These are phyloP conservation scores for Pontoporia blainvillei DNA, from an alignment of 2,113 vertebrate species.

Conservation along the genomic window DNA sequence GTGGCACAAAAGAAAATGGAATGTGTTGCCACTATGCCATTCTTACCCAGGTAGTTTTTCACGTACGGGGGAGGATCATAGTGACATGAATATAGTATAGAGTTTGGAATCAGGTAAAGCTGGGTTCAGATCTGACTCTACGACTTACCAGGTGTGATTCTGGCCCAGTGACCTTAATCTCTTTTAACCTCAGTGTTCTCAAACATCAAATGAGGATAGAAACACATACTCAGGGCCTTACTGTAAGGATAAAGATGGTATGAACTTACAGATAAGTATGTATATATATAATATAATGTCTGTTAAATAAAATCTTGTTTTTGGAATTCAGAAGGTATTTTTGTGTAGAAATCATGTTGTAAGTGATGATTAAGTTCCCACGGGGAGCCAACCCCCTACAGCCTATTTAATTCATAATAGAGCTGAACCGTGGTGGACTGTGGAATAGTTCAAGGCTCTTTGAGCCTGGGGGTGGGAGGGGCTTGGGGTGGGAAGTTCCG, in stretches of 20 bases:
- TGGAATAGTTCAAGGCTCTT: neutral
- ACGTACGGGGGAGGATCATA: neutral
- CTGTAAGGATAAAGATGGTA: neutral
- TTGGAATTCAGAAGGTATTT: neutral
- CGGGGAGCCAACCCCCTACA: neutral
- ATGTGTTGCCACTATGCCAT: neutral
- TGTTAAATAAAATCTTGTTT: neutral
- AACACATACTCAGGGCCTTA: neutral
- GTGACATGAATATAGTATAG: neutral
- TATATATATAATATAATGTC: neutral
- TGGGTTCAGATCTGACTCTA: neutral
- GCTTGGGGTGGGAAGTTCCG: neutral
- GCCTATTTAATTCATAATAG: neutral
- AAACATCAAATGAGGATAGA: neutral
- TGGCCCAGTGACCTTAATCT: neutral
- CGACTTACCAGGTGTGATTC: neutral
- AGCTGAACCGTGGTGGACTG: neutral
- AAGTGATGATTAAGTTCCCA: neutral
- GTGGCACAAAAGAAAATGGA: neutral
- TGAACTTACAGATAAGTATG: neutral
- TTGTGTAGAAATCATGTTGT: neutral
- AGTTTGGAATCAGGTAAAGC: neutral
- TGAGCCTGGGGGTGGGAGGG: neutral
- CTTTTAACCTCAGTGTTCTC: neutral
- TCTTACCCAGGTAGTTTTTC: neutral